phyloP scores from a whole-genome alignment of 1,140 invertebrate genomes.

The Latrodectus geometricus region DNA sequence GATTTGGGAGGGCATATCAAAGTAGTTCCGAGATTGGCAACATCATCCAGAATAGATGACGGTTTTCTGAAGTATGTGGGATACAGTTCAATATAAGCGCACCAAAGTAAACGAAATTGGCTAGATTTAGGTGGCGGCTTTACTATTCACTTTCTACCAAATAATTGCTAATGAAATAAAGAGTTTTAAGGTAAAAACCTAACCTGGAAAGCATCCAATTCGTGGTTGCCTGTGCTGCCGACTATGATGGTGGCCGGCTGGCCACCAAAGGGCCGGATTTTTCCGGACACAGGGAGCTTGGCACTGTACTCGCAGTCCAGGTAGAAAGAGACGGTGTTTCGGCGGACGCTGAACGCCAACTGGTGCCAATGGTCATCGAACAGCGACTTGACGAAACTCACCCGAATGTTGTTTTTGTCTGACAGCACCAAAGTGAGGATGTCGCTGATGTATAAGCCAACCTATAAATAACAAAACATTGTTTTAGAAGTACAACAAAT shows the following conservation, averaged over 20 bases:
- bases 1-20: no score
- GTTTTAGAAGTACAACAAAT: background rate
- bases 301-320: conserved; percentile 43
- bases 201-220: conserved; percentile 54
- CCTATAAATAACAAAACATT: conserved; percentile 14
- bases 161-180: no score
- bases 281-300: conserved; percentile 40
- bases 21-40: no score
- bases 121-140: no score
- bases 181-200: background rate
- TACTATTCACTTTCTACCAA: no score
- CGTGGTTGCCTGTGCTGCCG: conserved; percentile 41
- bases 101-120: no score
- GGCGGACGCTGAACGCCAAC: conserved; percentile 31
- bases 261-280: conserved; percentile 46
- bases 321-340: conserved; percentile 49
- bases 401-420: conserved; percentile 47
- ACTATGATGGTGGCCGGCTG: conserved; percentile 44
- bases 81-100: no score
- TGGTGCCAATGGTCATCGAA: conserved; percentile 50
- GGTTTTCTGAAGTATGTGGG: no score
- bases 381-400: conserved; percentile 49
- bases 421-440: conserved; percentile 44
- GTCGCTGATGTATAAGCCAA: conserved; percentile 49
- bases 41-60: no score